A percentile compares a stretch with the other conserved stretches of the same genome.
Conservation (phyloP, 1,140 invertebrate species). For the Metopolophium dirhodum region DNA sequence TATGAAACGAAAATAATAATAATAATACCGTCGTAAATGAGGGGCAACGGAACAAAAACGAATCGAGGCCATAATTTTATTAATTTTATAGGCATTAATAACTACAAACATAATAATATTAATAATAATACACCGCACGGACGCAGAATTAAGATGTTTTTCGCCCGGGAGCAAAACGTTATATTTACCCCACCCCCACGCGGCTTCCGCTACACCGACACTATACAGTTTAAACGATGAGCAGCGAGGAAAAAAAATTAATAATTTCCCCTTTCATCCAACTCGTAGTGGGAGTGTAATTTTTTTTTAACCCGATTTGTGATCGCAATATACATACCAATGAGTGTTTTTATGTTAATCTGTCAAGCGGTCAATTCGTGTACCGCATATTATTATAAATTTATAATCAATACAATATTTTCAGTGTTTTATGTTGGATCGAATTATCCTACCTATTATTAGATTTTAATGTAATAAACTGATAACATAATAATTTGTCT, state of each 20-base stretch:
- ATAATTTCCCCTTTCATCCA: background rate
- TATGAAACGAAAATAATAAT: background rate
- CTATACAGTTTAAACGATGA: background rate
- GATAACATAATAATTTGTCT: background rate
- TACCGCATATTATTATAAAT: background rate
- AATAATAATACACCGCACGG: background rate
- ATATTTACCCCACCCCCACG: background rate
- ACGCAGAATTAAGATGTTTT: conserved; percentile 3
- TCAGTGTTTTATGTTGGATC: background rate
- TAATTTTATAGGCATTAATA: background rate
- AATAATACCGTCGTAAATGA: background rate
- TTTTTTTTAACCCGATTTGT: too few species aligned
- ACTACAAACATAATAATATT: conserved; percentile 16
- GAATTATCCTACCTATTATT: background rate
- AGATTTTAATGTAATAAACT: background rate
- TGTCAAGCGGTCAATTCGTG: background rate
- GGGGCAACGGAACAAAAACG: background rate
- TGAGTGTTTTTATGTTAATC: background rate
- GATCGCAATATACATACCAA: background rate
- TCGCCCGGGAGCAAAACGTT: background rate
- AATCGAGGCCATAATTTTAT: background rate
- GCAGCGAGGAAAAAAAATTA: background rate
- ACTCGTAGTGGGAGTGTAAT: too few species aligned
- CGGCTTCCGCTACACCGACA: background rate
- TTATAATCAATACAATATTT: background rate